Evolutionary conservation across 2,888 invertebrate species (phyloP), one percentile per base, ranked within the genome.

Genomic region (Drosophila mulleri): DNA sequence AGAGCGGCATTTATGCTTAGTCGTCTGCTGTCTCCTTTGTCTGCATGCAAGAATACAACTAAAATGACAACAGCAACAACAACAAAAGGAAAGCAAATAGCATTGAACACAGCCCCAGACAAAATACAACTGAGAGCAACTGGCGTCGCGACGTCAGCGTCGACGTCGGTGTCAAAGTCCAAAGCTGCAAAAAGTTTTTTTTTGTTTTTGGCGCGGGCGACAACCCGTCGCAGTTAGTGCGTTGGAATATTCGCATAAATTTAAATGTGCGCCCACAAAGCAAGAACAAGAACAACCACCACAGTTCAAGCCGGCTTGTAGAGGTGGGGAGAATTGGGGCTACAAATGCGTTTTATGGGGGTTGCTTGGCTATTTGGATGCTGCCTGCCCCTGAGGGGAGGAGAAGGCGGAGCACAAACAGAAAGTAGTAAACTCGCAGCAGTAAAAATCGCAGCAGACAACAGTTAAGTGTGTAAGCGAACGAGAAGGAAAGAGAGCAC

Each of bases 231-330:
- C 87, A 78, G 83, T 88, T 88, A 86, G 82, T 83, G 79, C 77
- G 74, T 68, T 66, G 63, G 74, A 71, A 77, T 66, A 72, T 87
- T 83, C 84, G 72, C 82, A 83, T 89, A 84, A 87, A 89, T 87
- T 84, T 87, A 84, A 84, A 84, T 89, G 89, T 89, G 70, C 79
- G 78, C 83, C 81, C 86, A 72, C 84, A 83, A 83, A 67, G 7
- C 18, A 18, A 59, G 47, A 48, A 48, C 47, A 59, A 59, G 18
- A 58, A 64, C 29, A 47, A 39, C 32, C 45, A 58, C 39, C 65
- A 82, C 65, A 82, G 78, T 52, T 56, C 54, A 64, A 59, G 39
- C 29, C 18, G 18, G 39, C 16, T 6, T 7, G n/a, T 20, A 56
- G 59, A 48, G 23, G 2, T n/a, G 47, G 26, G n/a, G 6, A 6